Evolutionary conservation across 2,888 invertebrate species (phyloP), one percentile per base, ranked within the genome.

Genomic region (Hetaerina titia): DNA sequence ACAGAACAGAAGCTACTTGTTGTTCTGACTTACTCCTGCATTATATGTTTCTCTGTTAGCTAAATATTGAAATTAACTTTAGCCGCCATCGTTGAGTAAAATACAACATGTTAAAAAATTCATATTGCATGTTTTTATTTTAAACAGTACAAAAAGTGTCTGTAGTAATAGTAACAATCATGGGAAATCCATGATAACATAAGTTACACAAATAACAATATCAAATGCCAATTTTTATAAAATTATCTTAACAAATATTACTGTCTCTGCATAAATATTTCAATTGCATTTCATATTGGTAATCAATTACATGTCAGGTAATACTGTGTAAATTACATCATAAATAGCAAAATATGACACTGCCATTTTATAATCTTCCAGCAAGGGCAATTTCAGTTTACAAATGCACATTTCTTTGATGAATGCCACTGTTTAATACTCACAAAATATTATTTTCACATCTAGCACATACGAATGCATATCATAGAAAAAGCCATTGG

Each of bases 171-270:
- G 81, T 81, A 81, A 81, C 31, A 81, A 31, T 81, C 81, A 81
- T 81, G 81, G 81, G 81, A 81, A 81, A 25, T 8, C 81, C 45
- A 69, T 92, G 45, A 89, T 58, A 89, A 57, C 22, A 89, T 89
- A 58, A 89, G 89, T 56, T 58, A 89, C 89, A 89, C n/a, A 92
- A 92, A 92, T n/a, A 92, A 57, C 92, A 92, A 69, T 69, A 64
- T 69, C 69, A 92, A 92, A 92, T 45, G 45, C n/a, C 13, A 11
- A 90, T 69, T 31, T 81, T 81, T 92, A 69, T 92, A 92, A 92
- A 92, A 92, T 64, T 92, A 92, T 57, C 92, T 64, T 31, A 92
- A 69, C 25, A 69, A 19, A 22, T 64, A 45, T 17, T 22, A 92
- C 56, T 74, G 69, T 22, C 22, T 56, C 69, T 81, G 22, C 56